Evolutionary conservation across 30 jellyfish, hydroid and myxozoan species (phyloP), one percentile per base, ranked within the genome.

Genomic region (Haliclystus octoradiatus): DNA sequence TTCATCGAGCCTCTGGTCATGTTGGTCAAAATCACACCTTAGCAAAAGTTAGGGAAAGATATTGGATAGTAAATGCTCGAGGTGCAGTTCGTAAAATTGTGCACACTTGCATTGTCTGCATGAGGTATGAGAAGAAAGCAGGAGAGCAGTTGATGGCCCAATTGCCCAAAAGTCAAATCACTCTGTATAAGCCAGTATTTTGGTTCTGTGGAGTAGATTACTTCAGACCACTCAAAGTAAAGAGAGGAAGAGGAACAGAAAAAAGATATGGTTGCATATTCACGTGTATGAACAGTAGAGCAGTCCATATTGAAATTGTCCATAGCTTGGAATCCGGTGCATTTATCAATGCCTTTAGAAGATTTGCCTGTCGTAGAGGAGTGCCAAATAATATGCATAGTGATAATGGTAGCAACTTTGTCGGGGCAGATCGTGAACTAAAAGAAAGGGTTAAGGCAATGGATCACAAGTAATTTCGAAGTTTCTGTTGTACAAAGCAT

Each of bases 121-220:
- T n/a, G n/a, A n/a, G n/a, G n/a, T n/a, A n/a, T n/a, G n/a, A n/a
- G n/a, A n/a, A n/a, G n/a, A n/a, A n/a, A n/a, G n/a, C n/a, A n/a
- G n/a, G n/a, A n/a, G n/a, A n/a, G n/a, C n/a, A n/a, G n/a, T n/a
- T n/a, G n/a, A n/a, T n/a, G n/a, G n/a, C n/a, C n/a, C n/a, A n/a
- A n/a, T n/a, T n/a, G n/a, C n/a, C n/a, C n/a, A n/a, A n/a, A n/a
- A n/a, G n/a, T n/a, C n/a, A n/a, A n/a, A n/a, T n/a, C n/a, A n/a
- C n/a, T n/a, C n/a, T n/a, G n/a, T n/a, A n/a, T n/a, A n/a, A n/a
- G 32, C 82, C 82, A 28, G 76, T 76, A 19, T 71, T 71, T 35
- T 50, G 76, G 33, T 71, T 50, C 47, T 52, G 75, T 35, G 82
- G 78, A 35, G 33, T 71, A 7, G 82, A 71, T 64, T 57, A 14